These are phyloP conservation scores for Penaeus monodon DNA, from an alignment of 2,888 invertebrate species.

Conservation along the genomic window DNA sequence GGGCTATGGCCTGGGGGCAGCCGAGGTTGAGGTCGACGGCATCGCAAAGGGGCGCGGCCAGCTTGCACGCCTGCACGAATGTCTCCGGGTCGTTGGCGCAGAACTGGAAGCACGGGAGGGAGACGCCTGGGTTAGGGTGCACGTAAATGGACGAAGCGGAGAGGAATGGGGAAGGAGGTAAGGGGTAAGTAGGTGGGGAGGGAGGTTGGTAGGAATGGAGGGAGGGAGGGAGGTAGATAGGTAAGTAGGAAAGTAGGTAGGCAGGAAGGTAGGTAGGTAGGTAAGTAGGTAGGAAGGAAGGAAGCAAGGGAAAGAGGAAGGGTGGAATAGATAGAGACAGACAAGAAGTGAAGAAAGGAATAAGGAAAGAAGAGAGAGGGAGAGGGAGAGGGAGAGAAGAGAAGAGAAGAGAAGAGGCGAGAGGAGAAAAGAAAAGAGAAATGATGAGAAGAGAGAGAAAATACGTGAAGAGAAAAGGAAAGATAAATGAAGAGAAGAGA, in stretches of 20 bases:
- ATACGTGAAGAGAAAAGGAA: too few species aligned
- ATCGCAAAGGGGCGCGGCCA: conserved; percentile 86
- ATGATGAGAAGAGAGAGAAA: too few species aligned
- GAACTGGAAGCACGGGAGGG: conserved; percentile 77
- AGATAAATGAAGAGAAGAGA: too few species aligned
- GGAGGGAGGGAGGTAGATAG: background rate
- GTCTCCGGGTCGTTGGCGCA: conserved; percentile 95
- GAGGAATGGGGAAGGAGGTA: background rate
- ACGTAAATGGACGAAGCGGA: background rate
- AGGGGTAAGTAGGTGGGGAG: background rate
- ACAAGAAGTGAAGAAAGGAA: background rate
- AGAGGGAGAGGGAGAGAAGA: background rate
- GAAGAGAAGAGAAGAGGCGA: background rate
- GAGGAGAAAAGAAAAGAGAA: too few species aligned
- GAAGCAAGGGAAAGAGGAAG: background rate
- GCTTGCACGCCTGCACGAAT: conserved; percentile 86
- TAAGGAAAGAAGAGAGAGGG: background rate
- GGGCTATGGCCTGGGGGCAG: conserved; percentile 97
- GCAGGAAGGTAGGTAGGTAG: background rate
- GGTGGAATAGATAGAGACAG: background rate
- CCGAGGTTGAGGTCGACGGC: conserved; percentile 98
- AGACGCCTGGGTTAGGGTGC: background rate
- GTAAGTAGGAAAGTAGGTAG: background rate
- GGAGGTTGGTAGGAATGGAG: background rate
- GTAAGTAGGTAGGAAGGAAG: background rate